Evolutionary conservation across 2,113 vertebrate species (phyloP).

Genomic region (Perca fluviatilis): DNA sequence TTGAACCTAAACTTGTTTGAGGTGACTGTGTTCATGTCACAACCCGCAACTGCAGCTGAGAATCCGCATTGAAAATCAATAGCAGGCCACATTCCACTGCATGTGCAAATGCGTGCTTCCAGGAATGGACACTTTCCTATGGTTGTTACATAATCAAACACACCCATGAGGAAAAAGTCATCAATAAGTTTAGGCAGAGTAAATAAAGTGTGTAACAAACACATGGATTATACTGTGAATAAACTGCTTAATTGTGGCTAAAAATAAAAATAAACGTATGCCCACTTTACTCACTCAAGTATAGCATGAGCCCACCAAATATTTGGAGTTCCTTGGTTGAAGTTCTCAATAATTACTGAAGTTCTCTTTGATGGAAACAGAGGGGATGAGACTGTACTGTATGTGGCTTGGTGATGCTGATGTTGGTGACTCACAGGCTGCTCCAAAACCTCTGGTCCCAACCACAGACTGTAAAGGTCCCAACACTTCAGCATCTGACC

Average conservation of each 20-base stretch:
- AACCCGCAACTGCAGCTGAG: conserved; percentile 30
- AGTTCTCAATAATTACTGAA: background rate
- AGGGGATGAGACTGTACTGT: background rate
- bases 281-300: background rate
- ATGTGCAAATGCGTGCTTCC: conserved; percentile 37
- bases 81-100: conserved; percentile 46
- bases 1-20: conserved; percentile 27
- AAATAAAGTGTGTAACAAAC: conserved; percentile 3
- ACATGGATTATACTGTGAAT: background rate
- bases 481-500: background rate
- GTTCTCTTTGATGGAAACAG: background rate
- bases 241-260: background rate
- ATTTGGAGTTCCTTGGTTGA: background rate
- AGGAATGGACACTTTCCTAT: conserved; percentile 5
- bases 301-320: background rate
- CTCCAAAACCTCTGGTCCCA: background rate
- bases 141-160: conserved; percentile 53
- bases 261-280: background rate
- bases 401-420: background rate
- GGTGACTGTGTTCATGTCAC: conserved; percentile 30
- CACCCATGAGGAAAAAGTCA: conserved; percentile 1
- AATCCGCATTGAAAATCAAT: conserved; percentile 73
- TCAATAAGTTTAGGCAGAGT: conserved; percentile 8
- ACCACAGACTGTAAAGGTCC: background rate
- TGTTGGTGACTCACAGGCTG: conserved; percentile 9